phyloP scores from a whole-genome alignment of 1,140 invertebrate genomes.

The Drosophila littoralis region DNA sequence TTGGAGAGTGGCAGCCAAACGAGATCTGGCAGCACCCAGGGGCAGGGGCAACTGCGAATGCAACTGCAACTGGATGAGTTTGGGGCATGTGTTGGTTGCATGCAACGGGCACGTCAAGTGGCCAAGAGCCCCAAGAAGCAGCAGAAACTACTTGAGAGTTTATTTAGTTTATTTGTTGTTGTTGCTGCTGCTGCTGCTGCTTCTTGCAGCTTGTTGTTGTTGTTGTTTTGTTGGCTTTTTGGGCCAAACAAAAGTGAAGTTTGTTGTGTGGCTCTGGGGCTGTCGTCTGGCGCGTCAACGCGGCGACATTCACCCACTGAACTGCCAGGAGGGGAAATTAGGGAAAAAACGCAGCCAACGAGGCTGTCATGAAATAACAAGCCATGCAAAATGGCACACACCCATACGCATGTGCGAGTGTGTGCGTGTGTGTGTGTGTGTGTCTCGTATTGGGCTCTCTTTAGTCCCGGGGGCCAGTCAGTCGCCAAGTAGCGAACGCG shows the following conservation, averaged over 20 bases:
- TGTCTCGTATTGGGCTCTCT: constrained; percentile 40
- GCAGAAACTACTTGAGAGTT: constrained; percentile 48
- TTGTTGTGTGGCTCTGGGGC: constrained; percentile 10
- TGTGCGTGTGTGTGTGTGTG: constrained; percentile 9
- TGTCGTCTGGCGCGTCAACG: constrained; percentile 33
- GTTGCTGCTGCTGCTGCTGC: constrained; percentile 11
- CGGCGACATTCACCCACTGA: constrained; percentile 78
- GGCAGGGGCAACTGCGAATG: constrained; percentile 12
- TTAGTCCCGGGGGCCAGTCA: constrained; percentile 27
- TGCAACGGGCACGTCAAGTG: constrained; percentile 44
- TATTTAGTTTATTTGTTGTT: constrained; percentile 36
- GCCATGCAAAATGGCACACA: constrained; percentile 55
- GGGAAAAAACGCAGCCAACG: constrained; percentile 47
- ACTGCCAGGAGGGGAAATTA: constrained; percentile 72
- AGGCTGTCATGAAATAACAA: constrained; percentile 68
- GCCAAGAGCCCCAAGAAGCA: constrained; percentile 42
- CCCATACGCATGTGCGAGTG: not conserved
- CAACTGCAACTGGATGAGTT: constrained; percentile 7
- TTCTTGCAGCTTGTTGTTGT: constrained; percentile 2
- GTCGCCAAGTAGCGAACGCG: constrained; percentile 67
- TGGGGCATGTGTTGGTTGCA: not conserved
- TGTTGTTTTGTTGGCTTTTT: constrained; percentile 51
- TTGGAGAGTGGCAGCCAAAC: constrained; percentile 17
- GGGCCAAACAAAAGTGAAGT: constrained; percentile 79
- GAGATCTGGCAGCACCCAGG: constrained; percentile 30